phyloP scores from a whole-genome alignment of 2,113 vertebrate species.

The Odontesthes bonariensis region DNA sequence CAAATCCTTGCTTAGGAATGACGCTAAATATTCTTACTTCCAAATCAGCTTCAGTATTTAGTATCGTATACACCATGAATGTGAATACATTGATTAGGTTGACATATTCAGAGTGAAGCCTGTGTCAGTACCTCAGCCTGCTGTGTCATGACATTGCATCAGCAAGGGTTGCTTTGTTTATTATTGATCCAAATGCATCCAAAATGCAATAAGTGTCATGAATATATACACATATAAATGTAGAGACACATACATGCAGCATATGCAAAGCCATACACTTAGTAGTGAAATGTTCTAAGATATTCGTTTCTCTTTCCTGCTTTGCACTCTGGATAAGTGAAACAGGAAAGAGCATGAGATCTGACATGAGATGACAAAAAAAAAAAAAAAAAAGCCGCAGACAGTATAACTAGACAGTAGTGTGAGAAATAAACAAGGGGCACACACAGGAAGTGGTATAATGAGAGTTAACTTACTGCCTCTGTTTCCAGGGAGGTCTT shows the following conservation, averaged over 20 bases:
- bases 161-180: conserved; percentile 16
- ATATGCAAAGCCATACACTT: background rate
- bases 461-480: conserved; percentile 1
- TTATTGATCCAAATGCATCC: conserved; percentile 33
- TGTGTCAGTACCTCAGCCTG: conserved; percentile 4
- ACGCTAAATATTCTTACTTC: conserved; percentile 3
- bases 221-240: background rate
- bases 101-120: background rate
- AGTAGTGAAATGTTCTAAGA: conserved; percentile 9
- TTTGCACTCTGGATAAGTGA: conserved; percentile 14
- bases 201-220: conserved; percentile 34
- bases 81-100: conserved; percentile 19
- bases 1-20: conserved; percentile 8
- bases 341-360: conserved; percentile 5
- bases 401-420: conserved; percentile 1
- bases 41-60: conserved; percentile 1
- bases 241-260: background rate
- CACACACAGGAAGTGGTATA: conserved; percentile 23
- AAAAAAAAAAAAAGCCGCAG: background rate
- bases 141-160: conserved; percentile 19
- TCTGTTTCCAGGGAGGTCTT: background rate
- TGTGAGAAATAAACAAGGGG: conserved; percentile 26
- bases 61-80: background rate
- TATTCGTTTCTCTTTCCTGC: conserved; percentile 32
- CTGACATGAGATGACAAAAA: background rate